Evolutionary conservation across 37 sponge, comb jelly and placozoan species (phyloP).

Genomic region (Ephydatia muelleri): DNA sequence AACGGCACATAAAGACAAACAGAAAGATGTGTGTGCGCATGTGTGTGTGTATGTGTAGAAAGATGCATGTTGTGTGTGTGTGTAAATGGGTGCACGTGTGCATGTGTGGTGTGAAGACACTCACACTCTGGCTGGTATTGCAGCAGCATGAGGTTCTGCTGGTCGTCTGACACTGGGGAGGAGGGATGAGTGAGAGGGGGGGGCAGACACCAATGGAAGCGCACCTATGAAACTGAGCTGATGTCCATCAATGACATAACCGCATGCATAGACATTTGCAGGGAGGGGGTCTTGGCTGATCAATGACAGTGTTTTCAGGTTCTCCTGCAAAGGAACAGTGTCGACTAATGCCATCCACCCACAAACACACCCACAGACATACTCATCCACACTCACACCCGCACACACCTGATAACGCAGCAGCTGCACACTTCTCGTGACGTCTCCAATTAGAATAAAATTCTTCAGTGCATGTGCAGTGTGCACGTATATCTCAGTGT

Average conservation of each 20-base stretch:
- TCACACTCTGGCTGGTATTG: constrained; percentile 89
- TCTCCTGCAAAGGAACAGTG: constrained; percentile 47
- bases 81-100: no score
- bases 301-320: constrained; percentile 74
- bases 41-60: not conserved
- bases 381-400: not conserved
- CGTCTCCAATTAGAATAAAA: constrained; percentile 88
- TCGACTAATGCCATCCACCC: no score
- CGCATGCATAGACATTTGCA: constrained; percentile 70
- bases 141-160: constrained; percentile 83
- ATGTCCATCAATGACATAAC: constrained; percentile 89
- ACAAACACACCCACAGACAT: not conserved
- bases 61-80: no score
- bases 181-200: not conserved
- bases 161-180: constrained; percentile 82
- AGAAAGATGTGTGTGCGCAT: not conserved
- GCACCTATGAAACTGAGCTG: constrained; percentile 90
- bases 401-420: constrained; percentile 70
- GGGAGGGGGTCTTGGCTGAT: constrained; percentile 88
- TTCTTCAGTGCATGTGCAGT: constrained; percentile 75
- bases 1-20: no score
- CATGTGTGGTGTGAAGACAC: not conserved
- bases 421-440: constrained; percentile 83
- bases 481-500: constrained; percentile 95
- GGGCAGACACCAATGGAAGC: not conserved